A percentile compares a stretch with the other conserved stretches of the same genome.
These are phyloP conservation scores for Synanthedon myopaeformis DNA, from an alignment of 2,888 invertebrate species.

Conservation along the genomic window DNA sequence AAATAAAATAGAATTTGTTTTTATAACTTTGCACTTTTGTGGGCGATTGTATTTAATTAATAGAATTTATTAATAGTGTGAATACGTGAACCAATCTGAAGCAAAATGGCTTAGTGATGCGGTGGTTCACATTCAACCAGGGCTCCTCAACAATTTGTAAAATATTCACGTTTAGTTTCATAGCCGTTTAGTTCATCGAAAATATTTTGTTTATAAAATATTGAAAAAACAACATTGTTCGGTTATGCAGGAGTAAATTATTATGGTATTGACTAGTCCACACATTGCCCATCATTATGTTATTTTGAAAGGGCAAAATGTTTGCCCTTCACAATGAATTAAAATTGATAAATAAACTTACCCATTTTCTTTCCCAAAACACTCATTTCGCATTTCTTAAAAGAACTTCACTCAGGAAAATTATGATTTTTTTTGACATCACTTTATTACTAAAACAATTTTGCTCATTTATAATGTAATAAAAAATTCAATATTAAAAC, in stretches of 20 bases:
- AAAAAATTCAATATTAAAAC: not conserved
- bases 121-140: conserved; percentile 39
- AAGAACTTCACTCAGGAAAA: not conserved
- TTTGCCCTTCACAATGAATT: too few species aligned
- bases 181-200: too few species aligned
- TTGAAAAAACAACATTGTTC: not conserved
- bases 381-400: too few species aligned
- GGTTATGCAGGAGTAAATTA: too few species aligned
- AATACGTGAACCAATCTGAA: conserved; percentile 28
- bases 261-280: too few species aligned
- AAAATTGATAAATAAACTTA: too few species aligned
- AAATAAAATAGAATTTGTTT: not conserved
- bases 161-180: not conserved
- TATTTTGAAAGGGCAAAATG: too few species aligned
- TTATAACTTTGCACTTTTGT: conserved; percentile 5
- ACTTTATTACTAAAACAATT: not conserved
- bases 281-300: too few species aligned
- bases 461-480: not conserved
- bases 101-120: conserved; percentile 36
- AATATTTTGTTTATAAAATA: too few species aligned
- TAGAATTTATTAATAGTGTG: conserved; percentile 17
- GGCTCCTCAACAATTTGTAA: conserved; percentile 30
- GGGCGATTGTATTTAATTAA: conserved; percentile 12
- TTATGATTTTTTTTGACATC: not conserved
- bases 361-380: too few species aligned